Percentiles rank a stretch among this genome's conserved stretches.
Evolutionary conservation across 37 sponge, comb jelly and placozoan genomes (phyloP).

Genomic region (Mnemiopsis leidyi): DNA sequence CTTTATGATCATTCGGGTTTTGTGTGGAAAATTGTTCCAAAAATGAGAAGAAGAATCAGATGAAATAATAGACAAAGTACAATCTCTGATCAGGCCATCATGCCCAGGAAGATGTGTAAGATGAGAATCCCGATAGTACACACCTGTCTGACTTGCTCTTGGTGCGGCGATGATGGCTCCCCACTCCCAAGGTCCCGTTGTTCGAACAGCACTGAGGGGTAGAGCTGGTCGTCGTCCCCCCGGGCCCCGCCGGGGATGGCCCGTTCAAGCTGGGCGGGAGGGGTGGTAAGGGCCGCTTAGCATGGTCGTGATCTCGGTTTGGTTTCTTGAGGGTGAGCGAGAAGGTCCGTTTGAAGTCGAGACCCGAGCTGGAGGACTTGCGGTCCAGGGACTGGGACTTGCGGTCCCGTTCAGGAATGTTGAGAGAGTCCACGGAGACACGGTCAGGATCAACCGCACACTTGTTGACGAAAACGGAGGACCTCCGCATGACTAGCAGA

Average conservation of each 20-base stretch:
- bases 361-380: not conserved
- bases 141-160: not conserved
- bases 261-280: not conserved
- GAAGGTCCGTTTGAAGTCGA: constrained; percentile 20
- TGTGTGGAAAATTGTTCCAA: no score
- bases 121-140: no score
- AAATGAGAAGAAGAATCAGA: no score
- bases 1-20: no score
- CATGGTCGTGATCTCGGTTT: not conserved
- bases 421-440: not conserved
- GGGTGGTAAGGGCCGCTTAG: not conserved
- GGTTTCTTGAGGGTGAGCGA: not conserved
- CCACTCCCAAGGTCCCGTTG: not conserved
- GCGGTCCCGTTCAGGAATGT: not conserved
- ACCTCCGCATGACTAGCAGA: not conserved
- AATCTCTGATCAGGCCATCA: no score
- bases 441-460: constrained; percentile 3
- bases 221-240: not conserved
- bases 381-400: constrained; percentile 25
- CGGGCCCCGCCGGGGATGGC: not conserved
- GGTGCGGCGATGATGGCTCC: not conserved
- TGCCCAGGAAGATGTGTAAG: no score
- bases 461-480: constrained; percentile 12
- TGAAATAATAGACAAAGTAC: no score
- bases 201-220: not conserved